Percentiles rank a stretch among this genome's conserved stretches.
These are phyloP conservation scores for Drosophila birchii DNA, from an alignment of 2,888 invertebrate genomes.

Conservation along the genomic window DNA sequence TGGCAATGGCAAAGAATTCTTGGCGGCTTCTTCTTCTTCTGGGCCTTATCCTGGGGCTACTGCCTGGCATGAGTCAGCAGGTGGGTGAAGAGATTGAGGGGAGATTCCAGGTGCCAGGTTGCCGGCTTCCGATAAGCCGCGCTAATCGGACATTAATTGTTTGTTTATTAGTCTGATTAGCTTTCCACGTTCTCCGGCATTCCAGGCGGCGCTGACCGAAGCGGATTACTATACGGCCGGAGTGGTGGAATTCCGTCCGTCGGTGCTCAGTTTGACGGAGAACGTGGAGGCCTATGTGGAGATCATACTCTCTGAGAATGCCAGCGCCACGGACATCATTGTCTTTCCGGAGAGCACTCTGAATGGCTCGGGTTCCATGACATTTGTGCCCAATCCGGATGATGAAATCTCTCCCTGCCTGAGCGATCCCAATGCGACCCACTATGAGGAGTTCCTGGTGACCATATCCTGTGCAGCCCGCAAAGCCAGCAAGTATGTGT, in stretches of 20 bases:
- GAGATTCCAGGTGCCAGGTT: conserved; percentile 5
- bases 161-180: conserved; percentile 10
- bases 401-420: conserved; percentile 78
- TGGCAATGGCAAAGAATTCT: conserved; percentile 8
- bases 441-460: conserved; percentile 69
- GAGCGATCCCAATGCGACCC: conserved; percentile 29
- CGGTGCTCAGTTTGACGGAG: conserved; percentile 32
- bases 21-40: conserved; percentile 6
- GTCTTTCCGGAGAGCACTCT: conserved; percentile 90
- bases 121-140: background rate
- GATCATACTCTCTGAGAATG: conserved; percentile 68
- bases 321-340: conserved; percentile 86
- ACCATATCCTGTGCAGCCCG: conserved; percentile 77
- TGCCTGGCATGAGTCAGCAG: conserved; percentile 60
- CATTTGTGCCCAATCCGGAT: conserved; percentile 81
- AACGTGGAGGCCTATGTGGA: conserved; percentile 72
- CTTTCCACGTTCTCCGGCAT: background rate
- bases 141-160: conserved; percentile 8
- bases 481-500: conserved; percentile 87
- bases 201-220: conserved; percentile 11
- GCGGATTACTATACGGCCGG: conserved; percentile 87
- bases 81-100: conserved; percentile 25
- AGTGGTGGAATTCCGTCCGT: conserved; percentile 84
- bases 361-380: conserved; percentile 65
- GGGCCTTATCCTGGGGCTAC: conserved; percentile 28